Base-by-base conservation (phyloP, 2,888 invertebrate species). In the Nemoura dubitans region DNA sequence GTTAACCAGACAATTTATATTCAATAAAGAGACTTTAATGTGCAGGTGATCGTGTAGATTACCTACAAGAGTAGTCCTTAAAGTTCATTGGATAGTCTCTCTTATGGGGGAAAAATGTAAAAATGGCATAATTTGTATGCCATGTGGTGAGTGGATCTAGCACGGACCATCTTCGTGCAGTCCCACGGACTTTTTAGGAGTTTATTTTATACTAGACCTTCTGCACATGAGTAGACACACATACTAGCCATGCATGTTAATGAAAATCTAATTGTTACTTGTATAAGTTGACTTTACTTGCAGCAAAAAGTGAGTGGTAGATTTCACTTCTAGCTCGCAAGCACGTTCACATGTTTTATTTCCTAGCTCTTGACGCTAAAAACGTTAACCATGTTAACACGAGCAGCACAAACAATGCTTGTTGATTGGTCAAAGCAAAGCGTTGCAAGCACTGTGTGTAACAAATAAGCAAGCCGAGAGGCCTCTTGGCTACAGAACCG, bases 401-500 rank as follows among this genome's bases (percentile, higher is more conserved):
- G 78, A 78, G 27, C 3, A 6, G 28, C 26, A 27, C 78, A 78
- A n/a, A 78, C 26, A 26, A 28, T 27, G 78, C 27, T 14, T 78
- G 78, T 28, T 78, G 78, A 78, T 78, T 78, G 78, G 78, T 78
- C 78, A 78, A 78, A 78, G 78, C 78, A 78, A 78, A 78, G 78
- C 10, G 78, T 27, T 28, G 27, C 2, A 26, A 26, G 78, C 2
- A 78, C 76, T 26, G 14, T 5, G 78, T 59, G 59, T 59, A 59
- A 59, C 59, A 59, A 59, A 59, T 59, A 59, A 14, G 59, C 59
- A 59, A 6, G 36, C 59, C 59, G 59, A 3, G 59, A 36, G 36
- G 36, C 3, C 59, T n/a, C n/a, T n/a, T n/a, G n/a, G n/a, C n/a
- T n/a, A n/a, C n/a, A n/a, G n/a, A n/a, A 59, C 10, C 21, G 21